Conservation (phyloP, 2,888 invertebrate species). For the Leptinotarsa tumamoca region DNA sequence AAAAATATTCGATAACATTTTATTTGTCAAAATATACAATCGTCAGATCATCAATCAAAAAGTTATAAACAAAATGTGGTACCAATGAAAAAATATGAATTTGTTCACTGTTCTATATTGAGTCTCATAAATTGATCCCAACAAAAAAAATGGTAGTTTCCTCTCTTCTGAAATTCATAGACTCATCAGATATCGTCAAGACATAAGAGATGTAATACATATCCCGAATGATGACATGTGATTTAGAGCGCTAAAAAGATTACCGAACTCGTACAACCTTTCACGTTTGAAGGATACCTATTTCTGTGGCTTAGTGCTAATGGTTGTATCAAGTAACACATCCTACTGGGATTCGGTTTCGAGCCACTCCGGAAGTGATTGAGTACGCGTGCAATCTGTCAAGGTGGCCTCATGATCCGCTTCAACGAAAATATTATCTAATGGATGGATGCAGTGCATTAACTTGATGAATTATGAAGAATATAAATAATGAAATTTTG, state of each 20-base stretch:
- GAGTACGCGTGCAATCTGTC: constrained; percentile 24
- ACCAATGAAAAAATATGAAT: too few relatives aligned
- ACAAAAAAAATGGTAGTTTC: not conserved
- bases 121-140: not conserved
- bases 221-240: constrained; percentile 3
- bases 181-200: not conserved
- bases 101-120: too few relatives aligned
- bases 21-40: too few relatives aligned
- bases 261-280: constrained; percentile 33
- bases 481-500: too few relatives aligned
- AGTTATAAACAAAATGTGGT: too few relatives aligned
- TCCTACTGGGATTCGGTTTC: constrained; percentile 35
- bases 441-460: not conserved
- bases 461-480: too few relatives aligned
- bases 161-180: not conserved
- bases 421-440: not conserved
- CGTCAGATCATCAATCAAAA: too few relatives aligned
- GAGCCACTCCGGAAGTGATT: constrained; percentile 29
- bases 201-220: not conserved
- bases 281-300: constrained; percentile 30
- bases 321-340: constrained; percentile 39
- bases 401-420: constrained; percentile 4
- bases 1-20: too few relatives aligned
- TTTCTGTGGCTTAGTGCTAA: constrained; percentile 36
- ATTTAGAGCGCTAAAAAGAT: constrained; percentile 23